A percentile compares a stretch with the other conserved stretches of the same genome.
Evolutionary conservation across 2,113 vertebrate genomes (phyloP).

Genomic region (Cynoglossus semilaevis): DNA sequence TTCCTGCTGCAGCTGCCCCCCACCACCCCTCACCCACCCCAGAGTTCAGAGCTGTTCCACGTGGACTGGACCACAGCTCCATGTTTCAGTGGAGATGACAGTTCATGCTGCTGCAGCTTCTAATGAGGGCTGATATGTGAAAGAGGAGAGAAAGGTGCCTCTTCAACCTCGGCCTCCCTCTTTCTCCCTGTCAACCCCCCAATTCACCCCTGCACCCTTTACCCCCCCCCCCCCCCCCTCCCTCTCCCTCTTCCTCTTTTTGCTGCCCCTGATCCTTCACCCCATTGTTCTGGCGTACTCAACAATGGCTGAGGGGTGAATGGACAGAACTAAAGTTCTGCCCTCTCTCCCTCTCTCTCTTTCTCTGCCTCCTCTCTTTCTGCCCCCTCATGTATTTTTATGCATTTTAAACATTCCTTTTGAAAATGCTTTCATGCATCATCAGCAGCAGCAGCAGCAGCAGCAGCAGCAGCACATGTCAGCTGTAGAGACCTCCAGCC

Average conservation of each 20-base stretch:
- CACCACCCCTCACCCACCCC: too few relatives aligned
- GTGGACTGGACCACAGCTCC: too few relatives aligned
- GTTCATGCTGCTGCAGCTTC: neutral
- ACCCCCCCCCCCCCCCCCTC: neutral
- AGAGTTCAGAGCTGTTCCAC: too few relatives aligned
- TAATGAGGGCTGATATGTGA: neutral
- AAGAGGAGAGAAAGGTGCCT: neutral
- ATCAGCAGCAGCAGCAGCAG: neutral
- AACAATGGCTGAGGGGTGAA: conserved; percentile 55
- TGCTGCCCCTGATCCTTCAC: conserved; percentile 36
- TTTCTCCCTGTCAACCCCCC: neutral
- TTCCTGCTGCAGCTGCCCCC: too few relatives aligned
- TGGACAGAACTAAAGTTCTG: conserved; percentile 23
- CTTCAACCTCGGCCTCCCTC: neutral
- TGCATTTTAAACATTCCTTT: too few relatives aligned
- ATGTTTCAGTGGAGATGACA: neutral
- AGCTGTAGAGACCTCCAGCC: too few relatives aligned
- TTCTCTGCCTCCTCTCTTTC: neutral
- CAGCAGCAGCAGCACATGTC: too few relatives aligned
- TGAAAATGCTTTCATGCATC: neutral
- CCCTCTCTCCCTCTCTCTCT: conserved; percentile 9
- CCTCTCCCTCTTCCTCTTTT: neutral
- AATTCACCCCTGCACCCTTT: neutral
- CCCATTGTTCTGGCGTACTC: conserved; percentile 53
- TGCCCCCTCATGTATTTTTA: too few relatives aligned